A percentile compares a stretch with the other conserved stretches of the same genome.
Evolutionary conservation across 2,888 invertebrate genomes (phyloP).

Genomic region (Thysanoteuthis rhombus): DNA sequence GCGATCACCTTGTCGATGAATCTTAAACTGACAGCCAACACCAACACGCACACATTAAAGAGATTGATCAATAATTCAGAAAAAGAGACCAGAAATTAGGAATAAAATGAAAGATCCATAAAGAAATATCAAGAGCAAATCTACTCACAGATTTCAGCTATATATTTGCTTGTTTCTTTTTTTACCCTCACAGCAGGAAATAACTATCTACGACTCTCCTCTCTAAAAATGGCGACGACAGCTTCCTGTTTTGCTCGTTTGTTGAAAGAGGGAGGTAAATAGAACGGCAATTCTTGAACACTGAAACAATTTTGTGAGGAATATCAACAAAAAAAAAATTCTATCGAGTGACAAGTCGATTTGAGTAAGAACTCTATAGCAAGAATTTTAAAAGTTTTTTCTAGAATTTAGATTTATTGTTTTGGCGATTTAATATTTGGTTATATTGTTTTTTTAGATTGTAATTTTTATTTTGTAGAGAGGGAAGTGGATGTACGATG

Average conservation of each 20-base stretch:
- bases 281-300: not conserved
- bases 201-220: conserved; percentile 27
- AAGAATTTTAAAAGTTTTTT: not conserved
- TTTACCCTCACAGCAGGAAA: conserved; percentile 25
- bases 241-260: conserved; percentile 25
- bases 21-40: not conserved
- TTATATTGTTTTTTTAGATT: not conserved
- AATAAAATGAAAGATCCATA: not conserved
- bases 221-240: conserved; percentile 31
- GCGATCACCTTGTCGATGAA: not conserved
- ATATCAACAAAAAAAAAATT: too few relatives aligned
- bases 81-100: not conserved
- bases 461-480: not conserved
- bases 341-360: not conserved
- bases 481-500: not conserved
- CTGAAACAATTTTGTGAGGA: not conserved
- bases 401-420: not conserved
- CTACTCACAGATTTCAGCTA: conserved; percentile 27
- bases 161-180: conserved; percentile 25
- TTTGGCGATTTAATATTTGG: not conserved
- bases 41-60: not conserved
- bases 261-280: not conserved
- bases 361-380: not conserved
- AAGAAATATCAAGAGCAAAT: not conserved
- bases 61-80: not conserved